Evolutionary conservation across 2,888 invertebrate genomes (phyloP).

Genomic region (Pantelozetes paolii): DNA sequence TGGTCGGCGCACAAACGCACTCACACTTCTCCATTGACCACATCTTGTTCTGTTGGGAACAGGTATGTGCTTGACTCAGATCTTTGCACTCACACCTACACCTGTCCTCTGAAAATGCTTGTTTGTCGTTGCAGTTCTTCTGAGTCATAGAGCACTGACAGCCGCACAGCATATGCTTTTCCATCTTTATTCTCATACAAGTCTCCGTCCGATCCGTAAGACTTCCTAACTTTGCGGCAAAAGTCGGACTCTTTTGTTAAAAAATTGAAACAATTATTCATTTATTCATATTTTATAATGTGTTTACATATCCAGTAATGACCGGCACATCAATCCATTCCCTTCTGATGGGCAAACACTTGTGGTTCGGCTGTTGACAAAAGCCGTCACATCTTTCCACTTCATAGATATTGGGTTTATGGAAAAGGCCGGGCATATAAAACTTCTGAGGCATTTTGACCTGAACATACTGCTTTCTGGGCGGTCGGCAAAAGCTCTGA

Average conservation of each 20-base stretch:
- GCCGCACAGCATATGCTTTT: constrained; percentile 37
- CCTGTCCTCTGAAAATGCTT: constrained; percentile 14
- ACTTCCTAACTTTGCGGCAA: not conserved
- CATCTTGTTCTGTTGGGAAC: not conserved
- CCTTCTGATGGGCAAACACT: constrained; percentile 16
- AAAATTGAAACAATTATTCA: not conserved
- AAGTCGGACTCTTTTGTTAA: not conserved
- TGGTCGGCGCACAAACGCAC: constrained; percentile 34
- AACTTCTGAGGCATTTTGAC: constrained; percentile 10
- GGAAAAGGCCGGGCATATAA: constrained; percentile 2
- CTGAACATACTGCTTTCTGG: not conserved
- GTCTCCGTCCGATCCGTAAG: not conserved
- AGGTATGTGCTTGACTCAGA: not conserved
- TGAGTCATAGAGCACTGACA: constrained; percentile 35
- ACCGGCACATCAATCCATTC: constrained; percentile 22
- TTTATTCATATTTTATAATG: not conserved
- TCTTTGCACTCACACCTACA: constrained; percentile 32
- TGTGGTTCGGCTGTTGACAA: constrained; percentile 17
- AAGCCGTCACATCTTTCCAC: constrained; percentile 27
- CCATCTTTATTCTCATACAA: constrained; percentile 33
- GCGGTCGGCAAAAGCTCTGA: not conserved
- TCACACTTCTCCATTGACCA: constrained; percentile 27
- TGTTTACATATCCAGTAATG: not conserved
- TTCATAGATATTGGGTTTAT: not conserved
- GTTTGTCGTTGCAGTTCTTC: constrained; percentile 32